These are phyloP conservation scores for Paramacrobiotus metropolitanus DNA, from an alignment of 1,140 invertebrate genomes.

Conservation along the genomic window DNA sequence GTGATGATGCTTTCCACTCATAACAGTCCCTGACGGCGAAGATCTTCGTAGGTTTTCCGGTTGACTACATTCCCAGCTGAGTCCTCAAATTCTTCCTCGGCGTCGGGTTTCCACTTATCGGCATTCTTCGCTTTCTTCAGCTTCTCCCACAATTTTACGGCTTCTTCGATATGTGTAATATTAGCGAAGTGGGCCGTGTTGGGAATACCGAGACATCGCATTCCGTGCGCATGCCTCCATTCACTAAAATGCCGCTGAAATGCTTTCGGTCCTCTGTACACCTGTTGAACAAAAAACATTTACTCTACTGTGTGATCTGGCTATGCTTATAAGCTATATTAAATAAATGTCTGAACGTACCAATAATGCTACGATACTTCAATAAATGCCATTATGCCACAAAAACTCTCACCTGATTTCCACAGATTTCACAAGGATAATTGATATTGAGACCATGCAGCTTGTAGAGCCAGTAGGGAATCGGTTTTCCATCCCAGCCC, in stretches of 20 bases:
- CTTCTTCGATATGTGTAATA: slow-evolving; percentile 96
- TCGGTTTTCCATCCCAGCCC: slow-evolving; percentile 98
- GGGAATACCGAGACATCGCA: slow-evolving; percentile 93
- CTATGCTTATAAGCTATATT: too few species aligned
- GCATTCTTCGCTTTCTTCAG: slow-evolving; percentile 77
- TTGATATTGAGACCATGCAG: slow-evolving; percentile 94
- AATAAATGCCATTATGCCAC: too few species aligned
- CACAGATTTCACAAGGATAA: slow-evolving; percentile 98
- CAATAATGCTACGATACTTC: too few species aligned
- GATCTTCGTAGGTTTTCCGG: slow-evolving; percentile 90
- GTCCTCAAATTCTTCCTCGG: slow-evolving; percentile 91
- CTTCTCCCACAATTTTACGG: slow-evolving; percentile 66
- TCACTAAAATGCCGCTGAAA: slow-evolving; percentile 95
- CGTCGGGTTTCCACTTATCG: slow-evolving; percentile 82
- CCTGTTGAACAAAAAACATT: slow-evolving; percentile 28
- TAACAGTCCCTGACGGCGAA: slow-evolving; percentile 86
- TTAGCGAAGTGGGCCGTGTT: slow-evolving; percentile 99
- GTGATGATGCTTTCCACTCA: too few species aligned
- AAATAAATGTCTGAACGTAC: too few species aligned
- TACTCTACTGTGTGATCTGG: too few species aligned
- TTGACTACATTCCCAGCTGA: slow-evolving; percentile 94
- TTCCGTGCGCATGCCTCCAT: slow-evolving; percentile 97
- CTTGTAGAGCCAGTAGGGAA: slow-evolving; percentile 99
- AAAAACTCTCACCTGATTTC: too few species aligned
- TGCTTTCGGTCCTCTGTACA: slow-evolving; percentile 98